Percentiles rank a stretch among this genome's conserved stretches.
These are phyloP conservation scores for Lycia hirtaria DNA, from an alignment of 2,888 invertebrate genomes.

Conservation along the genomic window DNA sequence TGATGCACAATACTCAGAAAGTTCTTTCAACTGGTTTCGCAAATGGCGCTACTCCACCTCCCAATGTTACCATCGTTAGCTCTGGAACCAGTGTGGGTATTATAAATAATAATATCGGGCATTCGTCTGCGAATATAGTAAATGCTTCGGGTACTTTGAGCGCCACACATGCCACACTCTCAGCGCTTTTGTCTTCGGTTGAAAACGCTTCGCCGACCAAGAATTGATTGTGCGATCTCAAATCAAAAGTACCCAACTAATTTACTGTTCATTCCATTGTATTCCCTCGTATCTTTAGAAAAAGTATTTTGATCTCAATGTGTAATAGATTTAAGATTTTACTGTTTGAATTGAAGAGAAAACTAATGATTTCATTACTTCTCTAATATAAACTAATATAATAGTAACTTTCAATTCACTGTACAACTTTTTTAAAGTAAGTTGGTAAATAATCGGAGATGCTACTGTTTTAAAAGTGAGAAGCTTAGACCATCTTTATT, in stretches of 20 bases:
- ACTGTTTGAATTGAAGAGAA: conserved; percentile 3
- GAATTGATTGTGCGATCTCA: conserved; percentile 23
- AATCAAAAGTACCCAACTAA: background rate
- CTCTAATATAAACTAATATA: background rate
- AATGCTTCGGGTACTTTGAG: conserved; percentile 75
- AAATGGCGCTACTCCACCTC: conserved; percentile 74
- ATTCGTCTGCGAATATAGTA: conserved; percentile 59
- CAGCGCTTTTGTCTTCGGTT: conserved; percentile 72
- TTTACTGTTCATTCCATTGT: conserved; percentile 22
- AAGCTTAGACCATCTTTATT: too few relatives aligned
- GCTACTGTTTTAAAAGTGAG: too few relatives aligned
- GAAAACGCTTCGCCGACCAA: conserved; percentile 36
- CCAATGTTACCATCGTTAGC: conserved; percentile 80
- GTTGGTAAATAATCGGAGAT: too few relatives aligned
- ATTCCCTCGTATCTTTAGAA: conserved; percentile 26
- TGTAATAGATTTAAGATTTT: conserved; percentile 7
- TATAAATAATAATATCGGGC: conserved; percentile 58
- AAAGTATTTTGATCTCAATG: conserved; percentile 40
- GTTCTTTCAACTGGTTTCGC: conserved; percentile 78
- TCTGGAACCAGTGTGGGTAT: conserved; percentile 69
- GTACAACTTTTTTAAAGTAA: background rate
- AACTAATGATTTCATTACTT: background rate
- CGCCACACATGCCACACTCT: conserved; percentile 80
- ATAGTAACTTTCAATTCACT: background rate
- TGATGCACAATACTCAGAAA: conserved; percentile 83